phyloP scores from a whole-genome alignment of 1,140 invertebrate species.

The Elysia chlorotica region DNA sequence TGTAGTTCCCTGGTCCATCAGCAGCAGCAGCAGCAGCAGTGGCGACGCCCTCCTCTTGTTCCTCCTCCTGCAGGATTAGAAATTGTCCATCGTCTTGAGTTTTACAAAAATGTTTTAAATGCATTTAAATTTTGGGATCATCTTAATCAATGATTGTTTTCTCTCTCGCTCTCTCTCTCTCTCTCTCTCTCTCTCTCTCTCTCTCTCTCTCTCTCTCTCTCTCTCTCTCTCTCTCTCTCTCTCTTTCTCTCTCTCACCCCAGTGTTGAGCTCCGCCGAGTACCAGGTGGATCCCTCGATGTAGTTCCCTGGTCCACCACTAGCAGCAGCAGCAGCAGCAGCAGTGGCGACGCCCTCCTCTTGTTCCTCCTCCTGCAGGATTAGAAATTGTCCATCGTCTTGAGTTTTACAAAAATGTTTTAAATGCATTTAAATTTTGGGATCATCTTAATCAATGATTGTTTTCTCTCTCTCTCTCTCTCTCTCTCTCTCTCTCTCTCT shows the following conservation, averaged over 20 bases:
- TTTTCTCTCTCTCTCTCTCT: background rate
- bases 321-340: background rate
- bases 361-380: background rate
- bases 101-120: background rate
- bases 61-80: too few relatives aligned
- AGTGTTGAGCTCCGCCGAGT: too few relatives aligned
- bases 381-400: too few relatives aligned
- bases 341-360: background rate
- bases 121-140: background rate
- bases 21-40: background rate
- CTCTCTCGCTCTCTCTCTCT: background rate
- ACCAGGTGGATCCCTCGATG: too few relatives aligned
- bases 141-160: background rate
- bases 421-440: background rate
- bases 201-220: background rate
- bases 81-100: too few relatives aligned
- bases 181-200: background rate
- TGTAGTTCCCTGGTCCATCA: background rate
- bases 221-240: background rate
- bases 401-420: too few relatives aligned
- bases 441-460: background rate
- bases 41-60: background rate
- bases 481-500: background rate
- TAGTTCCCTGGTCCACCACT: background rate
- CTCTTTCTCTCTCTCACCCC: background rate